Evolutionary conservation across 2,113 vertebrate genomes (phyloP).

Genomic region (Boulengeromyrus knoepffleri): DNA sequence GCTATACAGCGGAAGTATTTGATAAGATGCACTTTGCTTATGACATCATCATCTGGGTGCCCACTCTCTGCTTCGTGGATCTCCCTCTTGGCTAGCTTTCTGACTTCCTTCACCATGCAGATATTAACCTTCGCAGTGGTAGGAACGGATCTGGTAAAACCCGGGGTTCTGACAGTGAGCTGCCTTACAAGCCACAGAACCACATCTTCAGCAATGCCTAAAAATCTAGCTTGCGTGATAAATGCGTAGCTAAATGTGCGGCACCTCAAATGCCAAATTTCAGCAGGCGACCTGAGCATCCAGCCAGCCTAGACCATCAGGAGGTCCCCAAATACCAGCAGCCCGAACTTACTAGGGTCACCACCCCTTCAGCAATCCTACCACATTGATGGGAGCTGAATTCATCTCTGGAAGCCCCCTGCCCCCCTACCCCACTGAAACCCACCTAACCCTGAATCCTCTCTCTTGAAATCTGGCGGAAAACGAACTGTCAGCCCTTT

Average conservation of each 20-base stretch:
- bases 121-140: not conserved
- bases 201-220: not conserved
- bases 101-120: not conserved
- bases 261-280: not conserved
- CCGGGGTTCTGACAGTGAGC: not conserved
- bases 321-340: not conserved
- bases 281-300: not conserved
- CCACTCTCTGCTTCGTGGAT: not conserved
- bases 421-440: not conserved
- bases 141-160: not conserved
- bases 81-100: not conserved
- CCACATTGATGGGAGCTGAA: not conserved
- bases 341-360: not conserved
- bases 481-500: conserved; percentile 1
- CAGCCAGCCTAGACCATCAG: not conserved
- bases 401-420: not conserved
- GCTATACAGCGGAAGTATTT: not conserved
- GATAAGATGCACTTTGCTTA: not conserved
- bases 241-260: not conserved
- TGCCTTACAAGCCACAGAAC: not conserved
- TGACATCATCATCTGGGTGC: not conserved
- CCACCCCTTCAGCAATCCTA: not conserved
- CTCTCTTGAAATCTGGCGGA: not conserved
- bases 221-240: not conserved
- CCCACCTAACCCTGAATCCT: not conserved